phyloP scores from a whole-genome alignment of 2,797 vertebrate genomes.

The Micropoecilia bifurca region DNA sequence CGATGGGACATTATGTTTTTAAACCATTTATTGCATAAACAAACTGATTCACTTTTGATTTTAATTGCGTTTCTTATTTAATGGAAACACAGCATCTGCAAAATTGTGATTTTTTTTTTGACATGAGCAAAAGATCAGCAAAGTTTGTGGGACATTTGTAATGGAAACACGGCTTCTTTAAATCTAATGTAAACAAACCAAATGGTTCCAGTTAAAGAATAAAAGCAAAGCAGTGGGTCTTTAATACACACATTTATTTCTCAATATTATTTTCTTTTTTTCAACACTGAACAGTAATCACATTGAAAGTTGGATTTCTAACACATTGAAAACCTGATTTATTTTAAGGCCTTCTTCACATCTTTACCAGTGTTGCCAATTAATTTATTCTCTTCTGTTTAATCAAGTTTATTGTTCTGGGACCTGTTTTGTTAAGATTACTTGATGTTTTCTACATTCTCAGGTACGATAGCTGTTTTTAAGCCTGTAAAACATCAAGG shows the following conservation, averaged over 20 bases:
- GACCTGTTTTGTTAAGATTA: conserved; percentile 12
- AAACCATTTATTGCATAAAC: no score
- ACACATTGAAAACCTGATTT: neutral
- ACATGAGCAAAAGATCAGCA: no score
- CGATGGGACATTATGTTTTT: no score
- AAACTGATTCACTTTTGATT: no score
- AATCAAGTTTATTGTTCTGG: conserved; percentile 17
- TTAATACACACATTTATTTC: neutral
- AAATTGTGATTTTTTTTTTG: no score
- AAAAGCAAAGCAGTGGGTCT: neutral
- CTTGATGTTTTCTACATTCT: neutral
- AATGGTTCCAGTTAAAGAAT: neutral
- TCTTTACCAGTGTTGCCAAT: neutral
- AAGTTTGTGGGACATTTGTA: no score
- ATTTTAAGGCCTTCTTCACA: neutral
- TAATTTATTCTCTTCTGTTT: neutral
- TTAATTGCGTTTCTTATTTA: no score
- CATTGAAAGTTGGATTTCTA: neutral
- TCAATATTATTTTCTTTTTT: neutral
- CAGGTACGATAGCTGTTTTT: conserved; percentile 14
- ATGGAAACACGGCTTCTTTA: no score
- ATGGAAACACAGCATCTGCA: no score
- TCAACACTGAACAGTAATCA: neutral
- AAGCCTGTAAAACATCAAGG: conserved; percentile 31
- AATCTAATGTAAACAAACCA: neutral